phyloP scores from a whole-genome alignment of 2,113 vertebrate species.

The Phrynosoma blainvillii region DNA sequence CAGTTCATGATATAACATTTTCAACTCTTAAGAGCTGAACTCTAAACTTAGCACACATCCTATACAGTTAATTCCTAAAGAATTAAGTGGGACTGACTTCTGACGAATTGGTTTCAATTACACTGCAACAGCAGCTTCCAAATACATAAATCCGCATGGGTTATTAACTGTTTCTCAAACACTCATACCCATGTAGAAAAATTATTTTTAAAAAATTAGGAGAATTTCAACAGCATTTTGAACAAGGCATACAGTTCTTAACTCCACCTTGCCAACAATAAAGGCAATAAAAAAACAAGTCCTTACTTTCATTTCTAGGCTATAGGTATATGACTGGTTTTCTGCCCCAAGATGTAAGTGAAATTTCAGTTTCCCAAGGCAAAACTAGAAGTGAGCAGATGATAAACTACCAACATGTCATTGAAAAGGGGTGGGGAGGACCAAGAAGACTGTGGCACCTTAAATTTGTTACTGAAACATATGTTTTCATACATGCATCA shows the following conservation, averaged over 20 bases:
- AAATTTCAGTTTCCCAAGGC: background rate
- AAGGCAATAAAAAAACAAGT: too few species aligned
- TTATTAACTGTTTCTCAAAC: background rate
- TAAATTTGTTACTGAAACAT: background rate
- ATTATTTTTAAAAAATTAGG: too few species aligned
- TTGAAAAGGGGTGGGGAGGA: background rate
- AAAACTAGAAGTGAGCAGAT: background rate
- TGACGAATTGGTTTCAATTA: too few species aligned
- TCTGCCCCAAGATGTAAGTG: too few species aligned
- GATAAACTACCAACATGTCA: background rate
- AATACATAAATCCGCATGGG: background rate
- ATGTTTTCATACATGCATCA: background rate
- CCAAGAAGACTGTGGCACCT: background rate
- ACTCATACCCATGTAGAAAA: background rate
- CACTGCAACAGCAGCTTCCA: too few species aligned
- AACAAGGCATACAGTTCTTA: background rate
- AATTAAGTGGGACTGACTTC: too few species aligned
- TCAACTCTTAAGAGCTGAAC: background rate
- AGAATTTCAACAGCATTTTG: background rate
- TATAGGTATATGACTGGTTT: background rate
- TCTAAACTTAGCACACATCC: background rate
- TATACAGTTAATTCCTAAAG: background rate
- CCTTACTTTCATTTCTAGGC: too few species aligned
- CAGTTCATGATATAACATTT: background rate
- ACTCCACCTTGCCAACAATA: too few species aligned